phyloP scores from a whole-genome alignment of 2,113 vertebrate genomes.

The Nycticebus coucang region DNA sequence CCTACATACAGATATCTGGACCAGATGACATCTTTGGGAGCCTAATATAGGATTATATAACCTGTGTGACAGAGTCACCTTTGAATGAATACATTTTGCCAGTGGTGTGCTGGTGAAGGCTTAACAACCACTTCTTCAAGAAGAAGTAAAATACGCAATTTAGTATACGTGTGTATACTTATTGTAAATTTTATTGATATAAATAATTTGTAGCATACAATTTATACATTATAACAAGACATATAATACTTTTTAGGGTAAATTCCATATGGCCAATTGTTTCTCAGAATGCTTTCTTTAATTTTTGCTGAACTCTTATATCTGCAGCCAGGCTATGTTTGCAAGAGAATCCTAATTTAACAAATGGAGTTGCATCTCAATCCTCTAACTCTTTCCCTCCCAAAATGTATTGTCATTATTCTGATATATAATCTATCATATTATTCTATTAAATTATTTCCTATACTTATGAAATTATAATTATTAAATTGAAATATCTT shows the following conservation, averaged over 20 bases:
- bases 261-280: not conserved
- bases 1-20: not conserved
- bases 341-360: not conserved
- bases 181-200: not conserved
- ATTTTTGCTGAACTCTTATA: not conserved
- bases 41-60: not conserved
- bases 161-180: not conserved
- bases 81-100: not conserved
- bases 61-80: not conserved
- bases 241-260: not conserved
- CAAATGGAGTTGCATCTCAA: not conserved
- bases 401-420: not conserved
- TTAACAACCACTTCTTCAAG: not conserved
- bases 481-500: constrained; percentile 5
- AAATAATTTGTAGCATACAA: not conserved
- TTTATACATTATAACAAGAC: constrained; percentile 14
- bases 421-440: not conserved
- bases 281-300: not conserved
- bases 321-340: not conserved
- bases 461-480: not conserved
- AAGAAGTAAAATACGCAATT: not conserved
- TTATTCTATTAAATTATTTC: not conserved
- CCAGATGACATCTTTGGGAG: not conserved
- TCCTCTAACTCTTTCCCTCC: not conserved
- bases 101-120: not conserved